Evolutionary conservation across 2,113 vertebrate species (phyloP).

Genomic region (Australoheros scitulus): DNA sequence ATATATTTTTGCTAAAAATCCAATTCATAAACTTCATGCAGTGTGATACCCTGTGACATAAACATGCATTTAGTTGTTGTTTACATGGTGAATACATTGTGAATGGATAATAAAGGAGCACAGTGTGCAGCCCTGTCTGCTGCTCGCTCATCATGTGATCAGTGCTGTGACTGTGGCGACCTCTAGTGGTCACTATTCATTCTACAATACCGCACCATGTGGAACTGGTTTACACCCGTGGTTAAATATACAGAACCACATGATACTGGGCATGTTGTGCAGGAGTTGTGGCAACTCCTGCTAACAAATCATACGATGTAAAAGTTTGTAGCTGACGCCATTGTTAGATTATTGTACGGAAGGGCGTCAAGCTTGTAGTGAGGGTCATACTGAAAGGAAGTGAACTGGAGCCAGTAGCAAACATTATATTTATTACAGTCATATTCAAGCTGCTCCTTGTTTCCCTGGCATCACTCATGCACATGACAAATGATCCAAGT

Average conservation of each 20-base stretch:
- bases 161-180: conserved; percentile 60
- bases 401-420: conserved; percentile 41
- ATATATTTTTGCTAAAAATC: background rate
- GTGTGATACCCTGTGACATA: too few species aligned
- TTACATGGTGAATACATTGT: background rate
- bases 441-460: conserved; percentile 68
- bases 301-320: conserved; percentile 62
- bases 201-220: conserved; percentile 49
- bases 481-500: conserved; percentile 51
- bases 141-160: conserved; percentile 16
- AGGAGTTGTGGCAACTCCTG: conserved; percentile 71
- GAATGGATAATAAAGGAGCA: background rate
- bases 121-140: background rate
- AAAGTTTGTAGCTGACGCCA: conserved; percentile 44
- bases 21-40: too few species aligned
- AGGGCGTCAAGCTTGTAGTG: conserved; percentile 32
- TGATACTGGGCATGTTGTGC: conserved; percentile 71
- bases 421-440: conserved; percentile 60
- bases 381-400: conserved; percentile 42
- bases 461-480: conserved; percentile 53
- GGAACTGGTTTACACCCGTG: conserved; percentile 73
- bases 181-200: conserved; percentile 49
- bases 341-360: conserved; percentile 43
- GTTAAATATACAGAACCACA: conserved; percentile 69
- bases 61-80: background rate